phyloP scores from a whole-genome alignment of 2,888 invertebrate species.

The Synanthedon myopaeformis region DNA sequence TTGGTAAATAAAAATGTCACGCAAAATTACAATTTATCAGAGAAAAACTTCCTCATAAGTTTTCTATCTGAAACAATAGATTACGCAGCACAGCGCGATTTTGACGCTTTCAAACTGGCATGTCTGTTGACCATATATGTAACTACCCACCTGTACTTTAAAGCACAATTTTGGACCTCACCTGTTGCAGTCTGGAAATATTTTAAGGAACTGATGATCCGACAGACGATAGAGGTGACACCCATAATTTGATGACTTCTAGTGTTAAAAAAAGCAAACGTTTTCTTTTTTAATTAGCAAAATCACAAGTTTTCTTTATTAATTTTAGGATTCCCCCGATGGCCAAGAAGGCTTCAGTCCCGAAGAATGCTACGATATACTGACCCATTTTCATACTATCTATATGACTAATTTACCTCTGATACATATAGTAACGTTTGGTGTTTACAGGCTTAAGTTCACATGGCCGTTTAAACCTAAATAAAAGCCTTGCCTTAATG shows the following conservation, averaged over 20 bases:
- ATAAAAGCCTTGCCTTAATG: constrained; percentile 3
- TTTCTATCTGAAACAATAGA: constrained; percentile 35
- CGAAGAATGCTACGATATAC: constrained; percentile 50
- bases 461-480: constrained; percentile 46
- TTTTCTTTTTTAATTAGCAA: no score
- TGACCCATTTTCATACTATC: constrained; percentile 49
- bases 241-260: no score
- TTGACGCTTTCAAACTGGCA: constrained; percentile 34
- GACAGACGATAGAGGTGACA: constrained; percentile 48
- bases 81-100: constrained; percentile 45
- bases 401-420: constrained; percentile 53
- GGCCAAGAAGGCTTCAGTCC: constrained; percentile 48
- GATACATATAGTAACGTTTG: constrained; percentile 48
- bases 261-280: no score
- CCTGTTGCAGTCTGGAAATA: constrained; percentile 40
- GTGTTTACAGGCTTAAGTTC: constrained; percentile 38
- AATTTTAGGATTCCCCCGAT: constrained; percentile 44
- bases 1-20: constrained; percentile 39
- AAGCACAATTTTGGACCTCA: constrained; percentile 47
- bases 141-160: constrained; percentile 40
- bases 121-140: constrained; percentile 44
- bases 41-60: constrained; percentile 35
- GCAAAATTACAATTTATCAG: constrained; percentile 31
- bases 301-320: neutral
- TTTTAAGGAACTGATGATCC: constrained; percentile 49